Evolutionary conservation across 1,140 invertebrate genomes (phyloP).

Genomic region (Aphaenogaster ashmeadi): DNA sequence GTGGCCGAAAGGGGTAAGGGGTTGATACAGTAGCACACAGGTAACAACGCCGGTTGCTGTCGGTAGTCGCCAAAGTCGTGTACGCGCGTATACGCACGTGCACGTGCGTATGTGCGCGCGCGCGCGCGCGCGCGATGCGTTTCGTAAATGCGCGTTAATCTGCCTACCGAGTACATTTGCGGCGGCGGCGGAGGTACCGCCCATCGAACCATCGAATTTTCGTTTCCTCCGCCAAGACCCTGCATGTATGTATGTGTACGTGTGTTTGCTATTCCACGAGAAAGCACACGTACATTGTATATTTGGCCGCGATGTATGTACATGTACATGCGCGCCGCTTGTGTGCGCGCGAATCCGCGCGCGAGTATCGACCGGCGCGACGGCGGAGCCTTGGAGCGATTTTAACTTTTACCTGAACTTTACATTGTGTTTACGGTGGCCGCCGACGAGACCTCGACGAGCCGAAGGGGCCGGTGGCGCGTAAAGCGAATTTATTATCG

Average conservation of each 20-base stretch:
- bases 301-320: conserved; percentile 38
- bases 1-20: conserved; percentile 20
- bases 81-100: neutral
- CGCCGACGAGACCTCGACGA: conserved; percentile 16
- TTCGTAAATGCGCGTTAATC: conserved; percentile 79
- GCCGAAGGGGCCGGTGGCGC: neutral
- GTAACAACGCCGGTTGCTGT: conserved; percentile 64
- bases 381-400: conserved; percentile 71
- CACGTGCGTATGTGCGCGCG: neutral
- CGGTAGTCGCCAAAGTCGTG: conserved; percentile 58
- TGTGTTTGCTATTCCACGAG: conserved; percentile 69
- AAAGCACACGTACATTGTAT: conserved; percentile 56
- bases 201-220: conserved; percentile 75
- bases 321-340: neutral
- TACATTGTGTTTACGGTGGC: conserved; percentile 32
- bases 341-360: neutral
- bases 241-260: neutral
- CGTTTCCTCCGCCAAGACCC: conserved; percentile 70
- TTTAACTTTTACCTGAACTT: conserved; percentile 63
- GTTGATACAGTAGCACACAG: conserved; percentile 58
- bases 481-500: conserved; percentile 42
- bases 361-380: conserved; percentile 53
- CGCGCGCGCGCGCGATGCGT: conserved; percentile 45
- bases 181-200: conserved; percentile 67
- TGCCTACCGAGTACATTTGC: conserved; percentile 76